Base-by-base conservation (phyloP, 2,113 vertebrate genomes). In the Ifrita kowaldi region DNA sequence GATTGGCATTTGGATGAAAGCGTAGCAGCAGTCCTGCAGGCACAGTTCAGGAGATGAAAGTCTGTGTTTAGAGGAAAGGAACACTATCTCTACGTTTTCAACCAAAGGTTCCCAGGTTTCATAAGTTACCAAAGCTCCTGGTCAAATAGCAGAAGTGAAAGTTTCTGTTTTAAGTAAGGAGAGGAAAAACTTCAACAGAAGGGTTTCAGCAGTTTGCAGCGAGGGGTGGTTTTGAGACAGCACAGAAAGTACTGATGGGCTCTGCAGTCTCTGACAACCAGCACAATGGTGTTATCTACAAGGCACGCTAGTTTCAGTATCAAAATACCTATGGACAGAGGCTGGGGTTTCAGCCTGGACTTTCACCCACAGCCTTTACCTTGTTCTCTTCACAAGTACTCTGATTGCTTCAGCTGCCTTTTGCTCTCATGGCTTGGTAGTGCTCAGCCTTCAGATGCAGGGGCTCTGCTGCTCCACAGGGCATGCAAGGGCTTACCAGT, bases 121-220 rank as follows among this genome's bases (percentile, higher is more conserved):
- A 1, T 50, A 67, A 91, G 22, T 17, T 62, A 74, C 32, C 17
- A 39, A 53, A 86, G 22, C n/a, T 78, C 53, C 68, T 30, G 27
- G 47, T 28, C 23, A 75, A 90, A 90, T 9, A 95, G 56, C 67
- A 90, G 93, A 88, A 96, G 76, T 53, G 56, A 84, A 92, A 93
- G 47, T 55, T 93, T 59, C 55, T 77, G 9, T 67, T 94, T 87
- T 57, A 67, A 81, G n/a, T 2, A 47, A 47, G 33, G 41, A 68
- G 19, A 9, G 30, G 14, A 63, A 59, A 76, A 47, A 6, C 9
- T 18, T 49, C 37, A 55, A 11, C 35, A 62, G 63, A 46, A 74
- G n/a, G 21, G 15, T 87, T 33, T 59, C 59, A 84, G 56, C 50
- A 59, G 56, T 32, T 50, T 63, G 86, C 52, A 63, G 60, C 8